phyloP scores from a whole-genome alignment of 2,888 invertebrate species.

The Laspeyria flexula region DNA sequence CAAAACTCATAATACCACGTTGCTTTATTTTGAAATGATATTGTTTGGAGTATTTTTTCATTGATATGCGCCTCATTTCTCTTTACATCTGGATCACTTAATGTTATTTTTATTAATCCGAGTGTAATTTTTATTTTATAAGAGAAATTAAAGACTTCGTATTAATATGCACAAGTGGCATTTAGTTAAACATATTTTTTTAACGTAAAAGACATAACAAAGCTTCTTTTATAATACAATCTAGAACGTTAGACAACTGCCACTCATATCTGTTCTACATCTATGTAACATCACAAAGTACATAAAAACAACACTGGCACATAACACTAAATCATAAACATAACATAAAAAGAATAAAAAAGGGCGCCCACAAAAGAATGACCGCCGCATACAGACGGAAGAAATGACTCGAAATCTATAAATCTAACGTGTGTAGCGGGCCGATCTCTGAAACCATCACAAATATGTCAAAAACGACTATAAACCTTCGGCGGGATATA shows the following conservation, averaged over 20 bases:
- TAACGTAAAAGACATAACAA: too few species aligned
- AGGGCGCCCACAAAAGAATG: conserved; percentile 54
- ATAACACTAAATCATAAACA: conserved; percentile 51
- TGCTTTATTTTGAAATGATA: background rate
- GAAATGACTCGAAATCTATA: conserved; percentile 68
- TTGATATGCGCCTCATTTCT: too few species aligned
- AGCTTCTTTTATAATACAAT: too few species aligned
- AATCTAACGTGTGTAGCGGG: conserved; percentile 44
- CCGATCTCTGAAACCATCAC: conserved; percentile 76
- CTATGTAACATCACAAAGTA: conserved; percentile 32
- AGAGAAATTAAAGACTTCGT: too few species aligned
- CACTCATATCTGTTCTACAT: conserved; percentile 31
- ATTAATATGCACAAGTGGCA: too few species aligned
- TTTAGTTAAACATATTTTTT: too few species aligned
- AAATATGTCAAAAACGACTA: conserved; percentile 82
- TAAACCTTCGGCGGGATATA: conserved; percentile 72
- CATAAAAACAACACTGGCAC: conserved; percentile 38
- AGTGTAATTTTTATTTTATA: too few species aligned
- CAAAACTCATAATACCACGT: background rate
- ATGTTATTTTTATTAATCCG: too few species aligned
- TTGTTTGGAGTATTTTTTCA: too few species aligned
- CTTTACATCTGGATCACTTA: too few species aligned
- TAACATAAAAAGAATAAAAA: conserved; percentile 44
- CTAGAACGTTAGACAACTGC: too few species aligned
- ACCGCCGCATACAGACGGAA: conserved; percentile 59